These are phyloP conservation scores for Eubasilissa splendida DNA, from an alignment of 2,888 invertebrate genomes.

Conservation along the genomic window DNA sequence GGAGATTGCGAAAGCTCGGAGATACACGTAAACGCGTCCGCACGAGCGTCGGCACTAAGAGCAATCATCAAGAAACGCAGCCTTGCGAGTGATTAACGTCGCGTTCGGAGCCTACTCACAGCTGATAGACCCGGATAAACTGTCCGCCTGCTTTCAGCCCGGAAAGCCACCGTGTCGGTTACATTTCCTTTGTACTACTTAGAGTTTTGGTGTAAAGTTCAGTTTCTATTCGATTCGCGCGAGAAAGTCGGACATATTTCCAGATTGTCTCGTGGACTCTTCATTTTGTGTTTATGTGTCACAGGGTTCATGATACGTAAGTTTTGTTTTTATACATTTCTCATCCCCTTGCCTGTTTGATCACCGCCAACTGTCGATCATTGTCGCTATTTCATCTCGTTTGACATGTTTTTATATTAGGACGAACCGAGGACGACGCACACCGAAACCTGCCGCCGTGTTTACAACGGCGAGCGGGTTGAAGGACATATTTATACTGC, in stretches of 20 bases:
- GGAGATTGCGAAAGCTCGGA: background rate
- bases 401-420: background rate
- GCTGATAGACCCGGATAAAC: constrained; percentile 37
- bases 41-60: background rate
- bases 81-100: constrained; percentile 7
- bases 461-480: background rate
- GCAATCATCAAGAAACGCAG: background rate
- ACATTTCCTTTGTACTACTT: constrained; percentile 42
- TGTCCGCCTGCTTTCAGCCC: constrained; percentile 11
- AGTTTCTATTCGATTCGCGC: constrained; percentile 29
- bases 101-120: constrained; percentile 11
- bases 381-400: constrained; percentile 19
- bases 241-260: constrained; percentile 22
- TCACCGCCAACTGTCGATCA: constrained; percentile 10
- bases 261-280: constrained; percentile 31
- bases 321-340: constrained; percentile 36
- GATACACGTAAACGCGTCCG: background rate
- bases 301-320: constrained; percentile 45
- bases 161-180: constrained; percentile 13
- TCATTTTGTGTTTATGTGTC: constrained; percentile 46
- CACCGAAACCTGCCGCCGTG: background rate
- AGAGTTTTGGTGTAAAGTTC: constrained; percentile 51
- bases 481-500: background rate
- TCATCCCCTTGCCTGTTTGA: constrained; percentile 7
- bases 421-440: constrained; percentile 3